These are phyloP conservation scores for Semicossyphus pulcher DNA, from an alignment of 2,113 vertebrate species.

Conservation along the genomic window DNA sequence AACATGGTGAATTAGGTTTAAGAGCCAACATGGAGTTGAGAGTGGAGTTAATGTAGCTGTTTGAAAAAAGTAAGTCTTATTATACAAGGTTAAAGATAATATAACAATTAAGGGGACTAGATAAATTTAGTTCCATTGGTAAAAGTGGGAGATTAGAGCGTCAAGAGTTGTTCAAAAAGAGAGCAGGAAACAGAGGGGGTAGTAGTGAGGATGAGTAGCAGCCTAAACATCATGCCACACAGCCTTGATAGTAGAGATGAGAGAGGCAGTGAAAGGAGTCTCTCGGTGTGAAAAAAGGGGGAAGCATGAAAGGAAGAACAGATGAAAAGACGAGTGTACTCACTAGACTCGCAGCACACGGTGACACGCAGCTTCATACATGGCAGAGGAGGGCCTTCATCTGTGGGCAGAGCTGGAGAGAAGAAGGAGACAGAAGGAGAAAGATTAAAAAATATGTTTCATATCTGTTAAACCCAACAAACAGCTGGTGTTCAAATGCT, in stretches of 20 bases:
- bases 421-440: conserved; percentile 33
- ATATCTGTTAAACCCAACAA: conserved; percentile 34
- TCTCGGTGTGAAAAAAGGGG: conserved; percentile 50
- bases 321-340: conserved; percentile 75
- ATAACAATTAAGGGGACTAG: background rate
- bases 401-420: conserved; percentile 77
- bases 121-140: conserved; percentile 13
- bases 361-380: conserved; percentile 85
- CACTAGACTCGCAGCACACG: conserved; percentile 82
- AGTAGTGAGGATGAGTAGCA: conserved; percentile 12
- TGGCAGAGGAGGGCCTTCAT: conserved; percentile 81
- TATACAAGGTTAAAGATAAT: conserved; percentile 26
- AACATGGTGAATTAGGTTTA: conserved; percentile 42
- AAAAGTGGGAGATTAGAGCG: conserved; percentile 2
- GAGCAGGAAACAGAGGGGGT: background rate
- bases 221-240: conserved; percentile 26
- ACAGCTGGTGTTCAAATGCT: background rate
- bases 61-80: background rate
- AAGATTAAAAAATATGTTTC: conserved; percentile 40
- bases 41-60: conserved; percentile 9
- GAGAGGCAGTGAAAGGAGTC: conserved; percentile 55
- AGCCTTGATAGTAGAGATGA: conserved; percentile 44
- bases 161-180: background rate
- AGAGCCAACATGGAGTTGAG: conserved; percentile 18
- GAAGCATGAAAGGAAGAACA: conserved; percentile 57